Base-by-base conservation (phyloP, 2,888 invertebrate genomes). In the Amblyjoppa fuscipennis region DNA sequence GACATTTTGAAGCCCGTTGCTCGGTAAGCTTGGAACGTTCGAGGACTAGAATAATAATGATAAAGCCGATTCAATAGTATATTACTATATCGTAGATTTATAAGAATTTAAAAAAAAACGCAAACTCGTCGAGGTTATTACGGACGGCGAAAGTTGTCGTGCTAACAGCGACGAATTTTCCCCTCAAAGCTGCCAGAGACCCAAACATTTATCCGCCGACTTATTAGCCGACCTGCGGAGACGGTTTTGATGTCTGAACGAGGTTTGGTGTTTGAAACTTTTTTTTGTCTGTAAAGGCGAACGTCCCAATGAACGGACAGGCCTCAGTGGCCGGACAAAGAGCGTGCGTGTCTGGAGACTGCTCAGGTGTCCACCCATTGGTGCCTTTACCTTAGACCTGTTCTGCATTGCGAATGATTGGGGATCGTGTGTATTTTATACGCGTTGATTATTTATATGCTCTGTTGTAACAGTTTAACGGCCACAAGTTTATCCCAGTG, bases 401-500 rank as follows among this genome's bases (percentile, higher is more conserved):
- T 61, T 51, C 31, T 51, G n/a, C 41, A 61, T 28, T 61, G 69
- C 59, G 78, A 70, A 70, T 31, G 70, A 13, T 66, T 70, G 25
- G 53, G 68, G 9, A 78, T 78, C 59, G 70, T 25, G 49, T 70
- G 61, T 78, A 78, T 49, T 49, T 20, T 20, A 45, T 45, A 38
- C 34, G 68, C 59, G 20, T 34, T 78, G 31, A 78, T 71, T 79
- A 79, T 79, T 79, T 79, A 79, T 79, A 61, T 9, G 56, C 61
- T 70, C 13, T 79, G 49, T 61, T 76, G 64, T 76, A 66, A 66
- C 38, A 76, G 51, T 49, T 6, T 66, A 38, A 75, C 61, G 59
- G 25, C 13, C 13, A 13, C n/a, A 11, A 34, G 68, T 68, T 28
- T 56, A 51, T 53, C 13, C n/a, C 25, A 25, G n/a, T 41, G 11